Conservation (phyloP, 1,140 invertebrate genomes). For the Aphaenogaster rudis region DNA sequence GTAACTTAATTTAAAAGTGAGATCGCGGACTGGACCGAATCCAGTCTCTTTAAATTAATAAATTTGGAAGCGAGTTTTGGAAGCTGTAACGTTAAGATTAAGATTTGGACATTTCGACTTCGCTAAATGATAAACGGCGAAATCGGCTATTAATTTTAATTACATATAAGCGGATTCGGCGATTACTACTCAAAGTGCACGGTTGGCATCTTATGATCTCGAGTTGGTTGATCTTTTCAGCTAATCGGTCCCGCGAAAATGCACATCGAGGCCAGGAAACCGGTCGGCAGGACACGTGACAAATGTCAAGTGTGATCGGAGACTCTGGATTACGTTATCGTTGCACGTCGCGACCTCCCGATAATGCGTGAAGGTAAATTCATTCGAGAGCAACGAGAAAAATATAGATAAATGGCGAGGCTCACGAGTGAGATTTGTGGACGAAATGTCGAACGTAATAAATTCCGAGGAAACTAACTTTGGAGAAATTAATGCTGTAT, state of each 20-base stretch:
- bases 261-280: neutral
- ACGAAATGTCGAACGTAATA: neutral
- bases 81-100: neutral
- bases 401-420: neutral
- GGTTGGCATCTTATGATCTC: neutral
- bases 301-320: constrained; percentile 25
- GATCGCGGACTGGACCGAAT: neutral
- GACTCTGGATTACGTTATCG: neutral
- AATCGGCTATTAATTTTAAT: neutral
- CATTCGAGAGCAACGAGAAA: neutral
- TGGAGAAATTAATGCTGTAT: neutral
- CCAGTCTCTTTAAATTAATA: neutral
- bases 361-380: neutral
- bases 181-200: neutral
- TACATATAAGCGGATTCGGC: neutral
- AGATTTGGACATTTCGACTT: neutral
- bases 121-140: neutral
- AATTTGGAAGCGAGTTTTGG: neutral
- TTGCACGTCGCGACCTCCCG: neutral
- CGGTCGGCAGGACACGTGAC: neutral
- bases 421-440: neutral
- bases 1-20: neutral
- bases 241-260: neutral
- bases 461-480: neutral
- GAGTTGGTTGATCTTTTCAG: neutral